Conservation (phyloP, 2,888 invertebrate species). For the Noctua comes region DNA sequence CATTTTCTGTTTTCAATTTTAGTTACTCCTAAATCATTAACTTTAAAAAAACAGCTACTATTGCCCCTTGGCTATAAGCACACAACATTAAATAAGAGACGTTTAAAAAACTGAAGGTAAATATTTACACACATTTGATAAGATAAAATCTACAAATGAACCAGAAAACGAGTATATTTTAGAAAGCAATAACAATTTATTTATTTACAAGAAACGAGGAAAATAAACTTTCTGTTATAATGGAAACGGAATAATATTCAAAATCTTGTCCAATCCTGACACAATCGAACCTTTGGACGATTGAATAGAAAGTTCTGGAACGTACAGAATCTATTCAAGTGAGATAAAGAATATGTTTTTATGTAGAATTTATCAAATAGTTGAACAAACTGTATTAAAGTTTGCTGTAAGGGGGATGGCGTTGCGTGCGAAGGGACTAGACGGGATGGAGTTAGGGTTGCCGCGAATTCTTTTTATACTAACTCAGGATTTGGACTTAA, state of each 20-base stretch:
- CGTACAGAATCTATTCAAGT: constrained; percentile 55
- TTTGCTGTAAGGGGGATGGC: constrained; percentile 66
- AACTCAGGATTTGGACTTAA: not conserved
- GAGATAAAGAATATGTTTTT: constrained; percentile 64
- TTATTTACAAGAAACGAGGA: not conserved
- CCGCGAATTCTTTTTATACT: not conserved
- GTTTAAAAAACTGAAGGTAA: not conserved
- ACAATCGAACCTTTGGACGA: constrained; percentile 58
- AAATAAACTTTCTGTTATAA: constrained; percentile 30
- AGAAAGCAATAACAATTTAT: constrained; percentile 3
- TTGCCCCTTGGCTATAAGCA: not conserved
- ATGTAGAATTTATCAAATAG: constrained; percentile 72
- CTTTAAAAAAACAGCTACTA: not conserved
- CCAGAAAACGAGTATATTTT: not conserved
- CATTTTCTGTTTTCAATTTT: not conserved
- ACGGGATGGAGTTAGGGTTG: constrained; percentile 40
- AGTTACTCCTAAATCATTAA: not conserved
- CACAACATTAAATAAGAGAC: not conserved
- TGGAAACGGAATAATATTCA: constrained; percentile 42
- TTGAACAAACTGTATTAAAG: constrained; percentile 74
- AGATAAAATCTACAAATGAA: not conserved
- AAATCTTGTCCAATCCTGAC: constrained; percentile 39
- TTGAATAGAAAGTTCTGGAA: constrained; percentile 59
- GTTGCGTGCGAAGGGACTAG: constrained; percentile 60
- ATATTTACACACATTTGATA: not conserved